These are phyloP conservation scores for Zeugodacus cucurbitae DNA, from an alignment of 1,140 invertebrate genomes.

Conservation along the genomic window DNA sequence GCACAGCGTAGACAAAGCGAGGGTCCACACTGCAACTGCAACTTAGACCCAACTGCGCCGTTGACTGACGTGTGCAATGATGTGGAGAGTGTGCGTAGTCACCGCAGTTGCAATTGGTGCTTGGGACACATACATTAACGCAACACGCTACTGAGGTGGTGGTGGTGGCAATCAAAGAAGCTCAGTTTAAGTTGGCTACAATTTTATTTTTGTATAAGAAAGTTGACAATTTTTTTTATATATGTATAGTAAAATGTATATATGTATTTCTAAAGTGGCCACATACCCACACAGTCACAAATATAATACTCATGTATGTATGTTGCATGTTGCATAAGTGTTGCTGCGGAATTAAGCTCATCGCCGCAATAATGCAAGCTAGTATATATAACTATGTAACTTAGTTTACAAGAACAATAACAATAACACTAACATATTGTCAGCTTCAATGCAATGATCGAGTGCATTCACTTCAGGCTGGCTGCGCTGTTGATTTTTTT, in stretches of 20 bases:
- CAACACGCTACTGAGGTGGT: background rate
- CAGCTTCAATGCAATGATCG: background rate
- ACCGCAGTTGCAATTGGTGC: background rate
- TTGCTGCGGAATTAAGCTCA: background rate
- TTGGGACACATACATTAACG: background rate
- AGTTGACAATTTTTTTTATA: background rate
- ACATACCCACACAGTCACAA: background rate
- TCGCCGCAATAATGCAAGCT: background rate
- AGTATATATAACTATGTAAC: background rate
- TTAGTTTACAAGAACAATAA: no score
- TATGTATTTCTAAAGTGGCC: background rate
- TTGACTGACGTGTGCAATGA: background rate
- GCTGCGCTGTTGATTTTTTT: background rate
- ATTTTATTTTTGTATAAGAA: constrained; percentile 11
- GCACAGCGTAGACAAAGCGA: background rate
- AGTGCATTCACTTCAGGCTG: constrained; percentile 9
- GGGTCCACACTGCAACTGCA: background rate
- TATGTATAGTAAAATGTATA: background rate
- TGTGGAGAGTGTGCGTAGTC: background rate
- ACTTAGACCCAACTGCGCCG: background rate
- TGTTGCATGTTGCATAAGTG: background rate
- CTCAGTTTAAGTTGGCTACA: constrained; percentile 10
- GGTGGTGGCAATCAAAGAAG: background rate
- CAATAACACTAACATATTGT: background rate
- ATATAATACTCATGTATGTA: background rate